Percentiles rank a stretch among this genome's conserved stretches.
Conservation (phyloP, 2,797 vertebrate species). For the Manis crassicaudata region DNA sequence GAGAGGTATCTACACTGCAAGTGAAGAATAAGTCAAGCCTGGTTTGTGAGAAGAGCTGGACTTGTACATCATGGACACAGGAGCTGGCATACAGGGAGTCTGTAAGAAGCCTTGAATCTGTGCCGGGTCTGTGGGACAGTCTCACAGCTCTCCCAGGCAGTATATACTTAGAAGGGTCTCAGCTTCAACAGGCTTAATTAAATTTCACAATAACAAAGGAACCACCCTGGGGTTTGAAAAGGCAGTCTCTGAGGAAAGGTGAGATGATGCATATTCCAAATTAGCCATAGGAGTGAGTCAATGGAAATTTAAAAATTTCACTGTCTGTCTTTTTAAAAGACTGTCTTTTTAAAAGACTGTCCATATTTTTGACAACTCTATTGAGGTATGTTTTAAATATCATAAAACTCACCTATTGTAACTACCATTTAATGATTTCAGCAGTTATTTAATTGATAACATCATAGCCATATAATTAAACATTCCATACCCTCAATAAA, state of each 20-base stretch:
- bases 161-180: background rate
- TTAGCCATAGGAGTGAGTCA: background rate
- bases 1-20: accelerated
- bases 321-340: background rate
- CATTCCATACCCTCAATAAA: background rate
- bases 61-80: background rate
- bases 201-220: background rate
- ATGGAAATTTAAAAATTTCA: background rate
- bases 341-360: background rate
- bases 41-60: too few relatives aligned
- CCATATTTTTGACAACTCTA: background rate
- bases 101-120: background rate
- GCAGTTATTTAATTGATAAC: background rate
- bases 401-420: background rate
- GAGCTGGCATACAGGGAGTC: background rate
- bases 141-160: background rate
- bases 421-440: background rate
- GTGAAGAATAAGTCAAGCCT: background rate
- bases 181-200: background rate
- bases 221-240: background rate
- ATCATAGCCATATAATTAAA: background rate
- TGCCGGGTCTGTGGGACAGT: background rate
- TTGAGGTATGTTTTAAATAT: background rate
- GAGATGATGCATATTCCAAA: background rate
- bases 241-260: background rate